Conservation (phyloP, 2,888 invertebrate species). For the Eustalomyia histrio region DNA sequence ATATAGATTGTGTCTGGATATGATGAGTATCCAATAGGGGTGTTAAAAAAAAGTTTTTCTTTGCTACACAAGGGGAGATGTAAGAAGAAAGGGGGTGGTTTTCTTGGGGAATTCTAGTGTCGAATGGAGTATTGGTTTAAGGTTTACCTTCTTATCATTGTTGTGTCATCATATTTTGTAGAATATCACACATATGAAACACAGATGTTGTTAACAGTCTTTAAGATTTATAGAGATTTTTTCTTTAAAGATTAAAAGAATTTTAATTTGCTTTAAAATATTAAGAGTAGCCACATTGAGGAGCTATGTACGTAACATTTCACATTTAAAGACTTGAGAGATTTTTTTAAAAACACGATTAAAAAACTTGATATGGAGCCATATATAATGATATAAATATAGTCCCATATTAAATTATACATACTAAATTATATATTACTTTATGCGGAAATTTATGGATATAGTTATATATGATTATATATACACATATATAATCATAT, state of each 20-base stretch:
- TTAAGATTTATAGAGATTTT: constrained; percentile 11
- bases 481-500: no score
- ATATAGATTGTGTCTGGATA: constrained; percentile 55
- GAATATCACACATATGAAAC: constrained; percentile 4
- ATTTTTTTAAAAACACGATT: no score
- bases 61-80: not conserved
- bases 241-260: not conserved
- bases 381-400: no score
- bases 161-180: constrained; percentile 34
- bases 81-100: constrained; percentile 28
- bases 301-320: no score
- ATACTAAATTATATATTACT: no score
- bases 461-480: no score
- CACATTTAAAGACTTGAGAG: no score
- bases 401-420: no score
- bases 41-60: constrained; percentile 54
- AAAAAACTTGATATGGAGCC: no score
- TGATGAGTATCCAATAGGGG: constrained; percentile 40
- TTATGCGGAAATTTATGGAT: no score
- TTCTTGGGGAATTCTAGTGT: constrained; percentile 9
- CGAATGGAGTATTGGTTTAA: constrained; percentile 23
- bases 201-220: constrained; percentile 43
- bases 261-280: constrained; percentile 21
- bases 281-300: not conserved
- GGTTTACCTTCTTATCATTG: constrained; percentile 42